Percentiles rank a stretch among this genome's conserved stretches.
Evolutionary conservation across 1,140 invertebrate species (phyloP).

Genomic region (Lutraria rhynchaena): DNA sequence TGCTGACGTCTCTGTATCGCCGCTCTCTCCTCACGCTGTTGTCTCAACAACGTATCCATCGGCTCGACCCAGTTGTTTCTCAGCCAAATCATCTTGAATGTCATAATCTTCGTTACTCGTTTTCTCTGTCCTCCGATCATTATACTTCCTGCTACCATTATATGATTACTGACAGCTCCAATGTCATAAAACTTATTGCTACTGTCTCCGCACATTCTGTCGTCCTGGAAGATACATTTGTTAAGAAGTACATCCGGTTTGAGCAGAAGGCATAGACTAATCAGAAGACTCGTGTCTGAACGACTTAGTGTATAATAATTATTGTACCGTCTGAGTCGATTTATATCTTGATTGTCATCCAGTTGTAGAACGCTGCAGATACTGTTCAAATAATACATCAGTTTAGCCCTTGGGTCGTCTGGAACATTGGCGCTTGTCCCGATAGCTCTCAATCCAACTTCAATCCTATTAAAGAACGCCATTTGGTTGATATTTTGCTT

Average conservation of each 20-base stretch:
- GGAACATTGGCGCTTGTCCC: slow-evolving; percentile 55
- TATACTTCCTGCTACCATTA: slow-evolving; percentile 63
- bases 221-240: slow-evolving; percentile 67
- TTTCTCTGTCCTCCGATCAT: slow-evolving; percentile 61
- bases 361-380: slow-evolving; percentile 65
- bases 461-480: slow-evolving; percentile 53
- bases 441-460: slow-evolving; percentile 61
- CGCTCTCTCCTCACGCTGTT: slow-evolving; percentile 22
- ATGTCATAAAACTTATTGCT: slow-evolving; percentile 67
- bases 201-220: slow-evolving; percentile 61
- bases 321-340: slow-evolving; percentile 49
- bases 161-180: slow-evolving; percentile 49
- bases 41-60: neutral
- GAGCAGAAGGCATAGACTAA: slow-evolving; percentile 57
- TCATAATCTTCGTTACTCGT: slow-evolving; percentile 62
- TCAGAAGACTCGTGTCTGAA: slow-evolving; percentile 50
- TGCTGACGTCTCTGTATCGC: neutral
- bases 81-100: slow-evolving; percentile 53
- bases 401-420: slow-evolving; percentile 59
- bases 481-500: too few species aligned
- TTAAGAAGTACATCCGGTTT: slow-evolving; percentile 63
- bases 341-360: slow-evolving; percentile 49
- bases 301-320: slow-evolving; percentile 51
- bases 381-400: slow-evolving; percentile 69
- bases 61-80: slow-evolving; percentile 19